These are phyloP conservation scores for Centruroides sculpturatus DNA, from an alignment of 1,140 invertebrate species.

Conservation along the genomic window DNA sequence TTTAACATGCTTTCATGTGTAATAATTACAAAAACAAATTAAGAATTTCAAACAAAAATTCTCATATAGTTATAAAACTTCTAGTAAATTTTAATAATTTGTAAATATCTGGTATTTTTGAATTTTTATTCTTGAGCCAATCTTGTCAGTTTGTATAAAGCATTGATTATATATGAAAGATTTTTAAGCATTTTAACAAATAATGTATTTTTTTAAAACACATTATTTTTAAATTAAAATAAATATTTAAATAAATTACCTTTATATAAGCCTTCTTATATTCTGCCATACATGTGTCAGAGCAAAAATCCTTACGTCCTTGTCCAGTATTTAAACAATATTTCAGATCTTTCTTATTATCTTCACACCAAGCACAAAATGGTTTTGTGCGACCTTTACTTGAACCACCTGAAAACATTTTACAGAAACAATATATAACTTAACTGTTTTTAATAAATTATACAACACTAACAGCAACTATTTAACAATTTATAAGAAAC, in stretches of 20 bases:
- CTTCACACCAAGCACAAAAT: slow-evolving; percentile 18
- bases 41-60: too few species aligned
- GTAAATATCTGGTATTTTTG: too few species aligned
- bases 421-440: too few species aligned
- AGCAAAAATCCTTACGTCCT: slow-evolving; percentile 85
- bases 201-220: not conserved
- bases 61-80: too few species aligned
- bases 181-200: not conserved
- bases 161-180: too few species aligned
- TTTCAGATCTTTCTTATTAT: slow-evolving; percentile 15
- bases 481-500: too few species aligned
- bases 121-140: not conserved
- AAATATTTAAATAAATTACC: slow-evolving; percentile 22
- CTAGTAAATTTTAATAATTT: too few species aligned
- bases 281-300: slow-evolving; percentile 70
- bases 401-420: slow-evolving; percentile 1
- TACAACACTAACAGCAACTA: too few species aligned
- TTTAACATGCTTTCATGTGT: too few species aligned
- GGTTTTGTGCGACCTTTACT: slow-evolving; percentile 13
- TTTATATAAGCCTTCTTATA: slow-evolving; percentile 74
- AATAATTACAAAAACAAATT: too few species aligned
- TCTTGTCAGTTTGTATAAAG: not conserved
- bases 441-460: too few species aligned
- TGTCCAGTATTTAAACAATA: slow-evolving; percentile 54
- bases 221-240: not conserved